Evolutionary conservation across 2,797 vertebrate species (phyloP).

Genomic region (Ateles fusciceps): DNA sequence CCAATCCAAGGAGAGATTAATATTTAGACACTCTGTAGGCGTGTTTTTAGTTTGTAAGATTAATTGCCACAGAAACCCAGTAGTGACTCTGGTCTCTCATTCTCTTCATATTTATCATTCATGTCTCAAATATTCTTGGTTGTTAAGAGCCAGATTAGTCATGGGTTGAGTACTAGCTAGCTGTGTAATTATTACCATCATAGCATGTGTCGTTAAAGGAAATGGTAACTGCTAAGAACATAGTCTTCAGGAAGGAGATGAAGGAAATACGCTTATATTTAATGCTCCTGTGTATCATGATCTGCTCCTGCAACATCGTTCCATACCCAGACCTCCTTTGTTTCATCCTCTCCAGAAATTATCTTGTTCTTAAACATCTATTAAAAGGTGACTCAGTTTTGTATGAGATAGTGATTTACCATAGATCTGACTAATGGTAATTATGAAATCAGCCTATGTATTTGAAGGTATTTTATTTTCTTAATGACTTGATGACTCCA

Average conservation of each 20-base stretch:
- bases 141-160: neutral
- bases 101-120: constrained; percentile 26
- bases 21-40: neutral
- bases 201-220: neutral
- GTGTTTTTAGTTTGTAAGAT: constrained; percentile 6
- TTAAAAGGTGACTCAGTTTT: neutral
- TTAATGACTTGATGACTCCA: neutral
- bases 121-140: constrained; percentile 26
- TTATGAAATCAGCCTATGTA: neutral
- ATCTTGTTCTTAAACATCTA: constrained; percentile 36
- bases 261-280: neutral
- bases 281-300: neutral
- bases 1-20: neutral
- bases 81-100: neutral
- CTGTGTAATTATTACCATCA: neutral
- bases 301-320: neutral
- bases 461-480: neutral
- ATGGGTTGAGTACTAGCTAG: neutral
- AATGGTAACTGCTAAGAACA: neutral
- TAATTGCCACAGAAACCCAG: neutral
- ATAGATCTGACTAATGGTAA: neutral
- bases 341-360: neutral
- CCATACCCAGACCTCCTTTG: neutral
- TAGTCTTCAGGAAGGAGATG: neutral
- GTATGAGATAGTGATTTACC: neutral